phyloP scores from a whole-genome alignment of 2,888 invertebrate genomes.

The Phaonia tiefii region DNA sequence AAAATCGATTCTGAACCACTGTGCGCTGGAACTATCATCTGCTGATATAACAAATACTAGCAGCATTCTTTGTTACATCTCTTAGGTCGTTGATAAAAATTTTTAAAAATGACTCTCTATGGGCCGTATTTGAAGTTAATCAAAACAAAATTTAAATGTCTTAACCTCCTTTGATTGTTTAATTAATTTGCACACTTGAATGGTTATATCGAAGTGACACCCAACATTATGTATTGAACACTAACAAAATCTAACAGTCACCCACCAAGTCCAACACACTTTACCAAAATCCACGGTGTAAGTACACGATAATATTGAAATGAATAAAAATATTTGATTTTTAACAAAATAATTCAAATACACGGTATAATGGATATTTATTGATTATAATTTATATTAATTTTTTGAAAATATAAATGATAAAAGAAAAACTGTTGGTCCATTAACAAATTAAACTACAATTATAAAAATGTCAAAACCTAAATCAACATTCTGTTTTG shows the following conservation, averaged over 20 bases:
- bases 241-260: constrained; percentile 48
- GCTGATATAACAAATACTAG: no score
- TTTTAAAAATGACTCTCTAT: no score
- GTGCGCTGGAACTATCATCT: no score
- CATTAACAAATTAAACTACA: no score
- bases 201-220: constrained; percentile 34
- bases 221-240: neutral
- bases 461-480: no score
- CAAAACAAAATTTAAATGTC: no score
- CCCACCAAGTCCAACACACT: constrained; percentile 51
- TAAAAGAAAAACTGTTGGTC: constrained; percentile 65
- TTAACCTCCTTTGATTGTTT: no score
- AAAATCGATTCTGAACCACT: no score
- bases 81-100: no score
- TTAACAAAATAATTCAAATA: constrained; percentile 34
- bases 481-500: constrained; percentile 69
- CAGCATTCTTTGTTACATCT: no score
- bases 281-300: constrained; percentile 51
- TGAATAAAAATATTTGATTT: constrained; percentile 9
- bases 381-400: no score
- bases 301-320: constrained; percentile 49
- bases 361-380: constrained; percentile 44
- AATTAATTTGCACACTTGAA: constrained; percentile 49
- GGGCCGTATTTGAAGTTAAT: no score
- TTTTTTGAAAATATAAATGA: constrained; percentile 67